These are phyloP conservation scores for Xiphorhynchus erythropygius DNA, from an alignment of 2,797 vertebrate species.

Conservation along the genomic window DNA sequence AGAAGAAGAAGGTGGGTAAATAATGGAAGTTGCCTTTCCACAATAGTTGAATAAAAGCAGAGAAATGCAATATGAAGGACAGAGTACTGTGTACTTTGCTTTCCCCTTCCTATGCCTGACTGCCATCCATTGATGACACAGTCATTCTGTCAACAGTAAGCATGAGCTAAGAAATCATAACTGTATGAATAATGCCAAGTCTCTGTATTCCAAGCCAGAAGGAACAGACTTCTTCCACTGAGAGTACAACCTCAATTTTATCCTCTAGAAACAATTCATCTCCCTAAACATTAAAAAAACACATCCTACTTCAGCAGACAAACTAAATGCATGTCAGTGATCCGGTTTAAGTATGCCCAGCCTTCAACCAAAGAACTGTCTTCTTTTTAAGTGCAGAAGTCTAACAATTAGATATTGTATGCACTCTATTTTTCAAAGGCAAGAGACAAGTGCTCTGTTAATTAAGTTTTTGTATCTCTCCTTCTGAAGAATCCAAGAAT, in stretches of 20 bases:
- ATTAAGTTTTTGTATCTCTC: slow-evolving; percentile 28
- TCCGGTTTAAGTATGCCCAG: not conserved
- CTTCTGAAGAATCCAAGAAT: not conserved
- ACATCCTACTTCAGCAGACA: not conserved
- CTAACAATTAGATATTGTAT: not conserved
- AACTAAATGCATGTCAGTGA: not conserved
- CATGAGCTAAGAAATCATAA: accelerated
- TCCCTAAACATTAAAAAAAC: not conserved
- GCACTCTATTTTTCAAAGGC: not conserved
- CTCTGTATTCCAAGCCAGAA: not conserved
- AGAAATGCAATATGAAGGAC: not conserved
- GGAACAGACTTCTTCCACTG: not conserved
- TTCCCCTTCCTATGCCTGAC: not conserved
- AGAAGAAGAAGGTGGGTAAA: not conserved
- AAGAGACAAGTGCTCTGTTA: not conserved
- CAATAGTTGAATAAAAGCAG: not conserved
- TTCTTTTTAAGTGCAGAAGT: not conserved
- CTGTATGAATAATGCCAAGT: not conserved
- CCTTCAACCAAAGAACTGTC: not conserved
- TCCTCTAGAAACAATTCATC: slow-evolving; percentile 14
- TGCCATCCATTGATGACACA: not conserved
- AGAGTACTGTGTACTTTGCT: not conserved
- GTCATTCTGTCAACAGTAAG: not conserved
- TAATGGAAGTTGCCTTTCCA: not conserved
- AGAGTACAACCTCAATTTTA: not conserved